Percentiles rank a stretch among this genome's conserved stretches.
These are phyloP conservation scores for Thymelicus acteon DNA, from an alignment of 2,888 invertebrate species.

Conservation along the genomic window DNA sequence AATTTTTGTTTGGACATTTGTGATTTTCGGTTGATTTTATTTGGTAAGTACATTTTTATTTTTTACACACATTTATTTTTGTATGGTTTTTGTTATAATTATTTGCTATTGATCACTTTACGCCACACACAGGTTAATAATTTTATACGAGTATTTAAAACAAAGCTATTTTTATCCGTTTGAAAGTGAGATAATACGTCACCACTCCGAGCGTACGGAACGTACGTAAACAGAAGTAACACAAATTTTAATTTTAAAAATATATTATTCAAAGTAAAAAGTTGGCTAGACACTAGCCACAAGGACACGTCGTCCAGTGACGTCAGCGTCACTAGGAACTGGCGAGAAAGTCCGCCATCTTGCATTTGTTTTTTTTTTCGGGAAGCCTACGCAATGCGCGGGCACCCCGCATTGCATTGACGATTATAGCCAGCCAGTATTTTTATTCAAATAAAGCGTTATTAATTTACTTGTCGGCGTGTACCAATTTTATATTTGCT, in stretches of 20 bases:
- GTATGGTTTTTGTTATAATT: slow-evolving; percentile 41
- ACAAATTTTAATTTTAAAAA: slow-evolving; percentile 34
- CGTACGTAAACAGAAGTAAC: slow-evolving; percentile 43
- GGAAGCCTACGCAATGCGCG: slow-evolving; percentile 79
- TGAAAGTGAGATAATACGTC: slow-evolving; percentile 26
- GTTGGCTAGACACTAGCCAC: slow-evolving; percentile 64
- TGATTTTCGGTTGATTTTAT: slow-evolving; percentile 66
- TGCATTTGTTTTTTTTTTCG: slow-evolving; percentile 78
- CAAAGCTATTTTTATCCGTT: slow-evolving; percentile 16
- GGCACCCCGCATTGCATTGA: slow-evolving; percentile 52
- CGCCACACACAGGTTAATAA: not conserved
- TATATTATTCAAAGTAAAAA: slow-evolving; percentile 52
- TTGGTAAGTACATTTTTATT: slow-evolving; percentile 72
- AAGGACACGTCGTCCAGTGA: slow-evolving; percentile 81
- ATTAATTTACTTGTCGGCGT: not conserved
- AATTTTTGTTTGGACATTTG: slow-evolving; percentile 69
- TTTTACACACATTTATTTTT: slow-evolving; percentile 45
- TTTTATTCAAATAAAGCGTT: not conserved
- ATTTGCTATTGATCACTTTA: slow-evolving; percentile 21
- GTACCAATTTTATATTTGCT: not conserved
- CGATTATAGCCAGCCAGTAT: slow-evolving; percentile 32
- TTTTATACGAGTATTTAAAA: slow-evolving; percentile 11
- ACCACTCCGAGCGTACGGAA: slow-evolving; percentile 28
- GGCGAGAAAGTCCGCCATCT: slow-evolving; percentile 82
- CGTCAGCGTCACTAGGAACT: slow-evolving; percentile 81